These are phyloP conservation scores for Mesocricetus auratus DNA, from an alignment of 2,113 vertebrate genomes.

Conservation along the genomic window DNA sequence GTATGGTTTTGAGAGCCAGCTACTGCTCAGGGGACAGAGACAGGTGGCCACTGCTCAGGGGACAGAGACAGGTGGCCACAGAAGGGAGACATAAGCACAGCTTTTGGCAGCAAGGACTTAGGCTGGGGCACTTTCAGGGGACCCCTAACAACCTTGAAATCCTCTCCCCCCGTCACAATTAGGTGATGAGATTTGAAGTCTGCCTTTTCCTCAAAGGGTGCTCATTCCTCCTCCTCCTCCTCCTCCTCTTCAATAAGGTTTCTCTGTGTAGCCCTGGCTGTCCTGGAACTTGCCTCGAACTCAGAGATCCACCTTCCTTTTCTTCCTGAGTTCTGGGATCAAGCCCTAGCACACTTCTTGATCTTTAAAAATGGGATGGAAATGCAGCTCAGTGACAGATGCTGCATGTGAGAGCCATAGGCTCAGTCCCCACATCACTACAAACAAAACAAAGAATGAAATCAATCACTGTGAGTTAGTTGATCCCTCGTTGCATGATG, in stretches of 20 bases:
- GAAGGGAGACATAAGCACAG: background rate
- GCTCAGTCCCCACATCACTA: background rate
- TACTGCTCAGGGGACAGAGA: background rate
- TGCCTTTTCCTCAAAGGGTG: background rate
- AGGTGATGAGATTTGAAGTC: background rate
- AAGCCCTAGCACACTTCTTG: background rate
- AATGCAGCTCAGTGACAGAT: background rate
- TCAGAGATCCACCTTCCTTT: background rate
- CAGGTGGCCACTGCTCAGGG: fast-evolving
- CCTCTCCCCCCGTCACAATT: background rate
- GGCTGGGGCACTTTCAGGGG: background rate
- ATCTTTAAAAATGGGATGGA: background rate
- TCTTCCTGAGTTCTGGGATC: background rate
- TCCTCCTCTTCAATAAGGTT: background rate
- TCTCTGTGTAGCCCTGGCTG: background rate
- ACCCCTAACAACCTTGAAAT: background rate
- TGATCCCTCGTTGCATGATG: background rate
- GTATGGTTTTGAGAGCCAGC: background rate
- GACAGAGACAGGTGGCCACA: fast-evolving
- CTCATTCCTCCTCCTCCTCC: background rate
- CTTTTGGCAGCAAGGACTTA: background rate
- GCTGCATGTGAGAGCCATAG: background rate
- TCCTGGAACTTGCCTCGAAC: background rate
- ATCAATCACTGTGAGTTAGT: background rate
- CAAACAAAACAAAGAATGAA: background rate